phyloP scores from a whole-genome alignment of 2,888 invertebrate genomes.

The Lepetodrilus schrolli region DNA sequence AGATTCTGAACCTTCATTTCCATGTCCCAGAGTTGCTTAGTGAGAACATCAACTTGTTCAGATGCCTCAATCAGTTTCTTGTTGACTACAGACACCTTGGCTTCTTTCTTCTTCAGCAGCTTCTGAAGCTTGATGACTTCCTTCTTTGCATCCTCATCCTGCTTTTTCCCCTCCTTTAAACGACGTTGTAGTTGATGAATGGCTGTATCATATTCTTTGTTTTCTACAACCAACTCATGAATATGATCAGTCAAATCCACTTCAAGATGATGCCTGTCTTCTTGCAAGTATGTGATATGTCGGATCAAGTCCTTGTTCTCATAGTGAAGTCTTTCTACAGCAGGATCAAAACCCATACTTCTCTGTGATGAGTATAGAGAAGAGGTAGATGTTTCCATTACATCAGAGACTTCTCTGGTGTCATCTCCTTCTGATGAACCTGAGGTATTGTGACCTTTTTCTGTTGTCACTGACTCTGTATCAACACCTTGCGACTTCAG shows the following conservation, averaged over 20 bases:
- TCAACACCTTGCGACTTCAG: background rate
- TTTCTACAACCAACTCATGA: background rate
- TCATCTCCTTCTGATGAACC: background rate
- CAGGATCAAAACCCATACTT: constrained; percentile 17
- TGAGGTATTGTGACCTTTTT: background rate
- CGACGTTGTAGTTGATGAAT: background rate
- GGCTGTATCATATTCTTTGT: background rate
- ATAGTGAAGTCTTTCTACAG: background rate
- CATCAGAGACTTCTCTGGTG: background rate
- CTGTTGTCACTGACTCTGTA: background rate
- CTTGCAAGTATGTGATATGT: background rate
- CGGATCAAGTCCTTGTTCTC: constrained; percentile 1
- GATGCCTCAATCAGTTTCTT: constrained; percentile 32
- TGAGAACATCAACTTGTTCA: constrained; percentile 30
- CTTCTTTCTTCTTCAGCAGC: constrained; percentile 56
- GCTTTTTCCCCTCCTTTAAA: background rate
- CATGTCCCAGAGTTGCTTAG: constrained; percentile 33
- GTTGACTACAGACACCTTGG: constrained; percentile 48
- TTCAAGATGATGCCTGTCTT: background rate
- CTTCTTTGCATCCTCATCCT: background rate
- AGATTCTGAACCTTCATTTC: constrained; percentile 30
- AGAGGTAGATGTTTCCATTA: background rate
- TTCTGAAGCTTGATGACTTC: constrained; percentile 42
- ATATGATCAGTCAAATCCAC: background rate
- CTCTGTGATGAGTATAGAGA: constrained; percentile 11